These are phyloP conservation scores for Protomyctophum bolini DNA, from an alignment of 2,113 vertebrate genomes.

Conservation along the genomic window DNA sequence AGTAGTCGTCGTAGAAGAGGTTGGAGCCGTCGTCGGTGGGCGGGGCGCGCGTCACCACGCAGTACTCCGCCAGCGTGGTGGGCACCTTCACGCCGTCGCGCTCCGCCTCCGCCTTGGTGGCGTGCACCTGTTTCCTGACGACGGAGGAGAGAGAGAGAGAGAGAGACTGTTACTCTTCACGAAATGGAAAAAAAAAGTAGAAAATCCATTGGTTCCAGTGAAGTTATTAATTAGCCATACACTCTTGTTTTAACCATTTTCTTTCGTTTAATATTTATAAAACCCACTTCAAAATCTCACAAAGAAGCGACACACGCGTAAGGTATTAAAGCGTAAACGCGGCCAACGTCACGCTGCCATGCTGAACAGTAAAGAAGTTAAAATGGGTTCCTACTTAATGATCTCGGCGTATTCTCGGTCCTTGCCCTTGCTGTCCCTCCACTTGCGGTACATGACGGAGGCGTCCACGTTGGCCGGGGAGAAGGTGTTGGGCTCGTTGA, in stretches of 20 bases:
- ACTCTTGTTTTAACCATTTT: too few relatives aligned
- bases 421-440: conserved; percentile 95
- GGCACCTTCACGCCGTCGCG: conserved; percentile 94
- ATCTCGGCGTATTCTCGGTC: conserved; percentile 95
- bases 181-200: too few relatives aligned
- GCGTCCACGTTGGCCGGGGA: conserved; percentile 96
- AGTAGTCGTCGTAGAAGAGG: conserved; percentile 94
- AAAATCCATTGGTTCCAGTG: neutral
- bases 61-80: conserved; percentile 93
- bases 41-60: conserved; percentile 89
- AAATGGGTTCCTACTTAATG: conserved; percentile 82
- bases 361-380: neutral
- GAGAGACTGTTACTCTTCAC: too few relatives aligned
- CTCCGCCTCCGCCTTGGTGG: conserved; percentile 91
- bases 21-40: conserved; percentile 89
- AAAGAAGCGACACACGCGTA: too few relatives aligned
- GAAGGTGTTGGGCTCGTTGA: conserved; percentile 96
- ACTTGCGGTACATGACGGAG: conserved; percentile 96
- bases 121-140: conserved; percentile 92
- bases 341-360: neutral
- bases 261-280: too few relatives aligned
- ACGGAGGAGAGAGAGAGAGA: neutral
- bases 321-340: neutral
- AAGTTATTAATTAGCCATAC: neutral
- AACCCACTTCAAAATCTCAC: too few relatives aligned